phyloP scores from a whole-genome alignment of 2,888 invertebrate genomes.

The Gortyna flavago region DNA sequence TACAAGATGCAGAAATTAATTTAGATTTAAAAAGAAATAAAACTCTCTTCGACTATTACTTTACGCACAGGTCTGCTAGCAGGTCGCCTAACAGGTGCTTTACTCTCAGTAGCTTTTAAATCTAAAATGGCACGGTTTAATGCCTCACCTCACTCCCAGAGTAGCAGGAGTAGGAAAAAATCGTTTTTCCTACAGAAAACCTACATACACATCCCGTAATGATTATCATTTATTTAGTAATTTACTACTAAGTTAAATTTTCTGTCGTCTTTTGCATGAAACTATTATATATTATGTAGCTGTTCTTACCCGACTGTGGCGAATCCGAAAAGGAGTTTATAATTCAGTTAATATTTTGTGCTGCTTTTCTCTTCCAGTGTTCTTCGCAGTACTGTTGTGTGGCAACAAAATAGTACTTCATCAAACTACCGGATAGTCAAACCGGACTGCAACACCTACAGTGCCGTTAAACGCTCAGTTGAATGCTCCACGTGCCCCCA shows the following conservation, averaged over 20 bases:
- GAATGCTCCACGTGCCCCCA: constrained; percentile 48
- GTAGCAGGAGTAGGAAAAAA: constrained; percentile 8
- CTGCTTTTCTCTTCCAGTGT: neutral
- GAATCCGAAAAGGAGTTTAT: neutral
- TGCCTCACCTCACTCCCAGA: neutral
- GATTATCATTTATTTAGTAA: neutral
- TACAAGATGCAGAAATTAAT: constrained; percentile 1
- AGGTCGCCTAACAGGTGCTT: constrained; percentile 43
- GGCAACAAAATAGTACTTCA: neutral
- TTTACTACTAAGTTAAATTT: neutral
- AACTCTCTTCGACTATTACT: neutral
- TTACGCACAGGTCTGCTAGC: neutral
- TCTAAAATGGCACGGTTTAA: constrained; percentile 50
- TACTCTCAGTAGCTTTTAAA: constrained; percentile 48
- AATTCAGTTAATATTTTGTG: neutral
- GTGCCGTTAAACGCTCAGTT: constrained; percentile 44
- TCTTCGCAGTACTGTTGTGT: neutral
- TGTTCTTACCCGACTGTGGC: neutral
- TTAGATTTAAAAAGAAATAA: constrained; percentile 33
- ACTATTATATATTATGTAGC: no score
- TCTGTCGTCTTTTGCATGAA: neutral
- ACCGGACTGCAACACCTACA: constrained; percentile 1
- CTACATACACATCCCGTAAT: neutral
- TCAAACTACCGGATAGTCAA: neutral
- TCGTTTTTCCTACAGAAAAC: neutral